These are phyloP conservation scores for Phalanger gymnotis DNA, from an alignment of 2,797 vertebrate genomes.

Conservation along the genomic window DNA sequence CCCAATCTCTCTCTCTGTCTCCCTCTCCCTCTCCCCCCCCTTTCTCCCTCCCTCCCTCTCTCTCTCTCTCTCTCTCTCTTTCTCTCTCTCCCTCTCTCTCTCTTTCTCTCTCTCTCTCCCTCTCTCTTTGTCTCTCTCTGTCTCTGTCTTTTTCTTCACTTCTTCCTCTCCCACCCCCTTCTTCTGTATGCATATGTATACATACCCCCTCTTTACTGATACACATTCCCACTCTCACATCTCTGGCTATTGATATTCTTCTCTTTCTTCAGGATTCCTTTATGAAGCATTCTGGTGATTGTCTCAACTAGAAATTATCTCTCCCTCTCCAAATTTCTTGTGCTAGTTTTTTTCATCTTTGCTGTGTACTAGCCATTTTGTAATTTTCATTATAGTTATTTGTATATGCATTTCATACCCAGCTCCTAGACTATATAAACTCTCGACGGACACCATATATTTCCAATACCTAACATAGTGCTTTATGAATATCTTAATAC, in stretches of 20 bases:
- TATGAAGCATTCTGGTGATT: neutral
- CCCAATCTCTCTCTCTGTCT: neutral
- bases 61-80: neutral
- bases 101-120: too few relatives aligned
- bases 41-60: too few relatives aligned
- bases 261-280: neutral
- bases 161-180: accelerated
- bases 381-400: neutral
- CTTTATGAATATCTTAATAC: neutral
- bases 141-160: accelerated
- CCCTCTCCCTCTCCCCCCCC: too few relatives aligned
- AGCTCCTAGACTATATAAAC: neutral
- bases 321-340: neutral
- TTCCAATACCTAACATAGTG: neutral
- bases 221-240: neutral
- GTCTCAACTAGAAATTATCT: neutral
- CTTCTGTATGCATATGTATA: neutral
- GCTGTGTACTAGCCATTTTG: neutral
- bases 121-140: neutral
- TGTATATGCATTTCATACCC: neutral
- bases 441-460: neutral
- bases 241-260: neutral
- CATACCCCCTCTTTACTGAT: neutral
- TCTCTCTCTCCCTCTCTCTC: too few relatives aligned
- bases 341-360: neutral